These are phyloP conservation scores for Danio tinwini DNA, from an alignment of 2,797 vertebrate genomes.

Conservation along the genomic window DNA sequence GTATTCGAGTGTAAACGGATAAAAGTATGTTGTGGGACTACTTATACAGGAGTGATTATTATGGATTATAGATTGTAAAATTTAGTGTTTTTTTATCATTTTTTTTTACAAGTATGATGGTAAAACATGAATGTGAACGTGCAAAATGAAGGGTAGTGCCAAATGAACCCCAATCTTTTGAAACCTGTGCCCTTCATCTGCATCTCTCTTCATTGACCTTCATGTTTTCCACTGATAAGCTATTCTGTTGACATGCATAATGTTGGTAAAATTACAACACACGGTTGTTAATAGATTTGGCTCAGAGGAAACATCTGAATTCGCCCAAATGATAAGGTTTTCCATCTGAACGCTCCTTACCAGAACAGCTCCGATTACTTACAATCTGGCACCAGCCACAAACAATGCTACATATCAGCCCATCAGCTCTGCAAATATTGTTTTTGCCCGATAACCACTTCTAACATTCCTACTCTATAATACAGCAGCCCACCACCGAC, in stretches of 20 bases:
- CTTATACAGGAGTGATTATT: no score
- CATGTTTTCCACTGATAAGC: background rate
- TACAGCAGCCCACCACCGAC: slow-evolving; percentile 31
- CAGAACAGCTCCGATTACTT: slow-evolving; percentile 54
- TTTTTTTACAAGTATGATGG: no score
- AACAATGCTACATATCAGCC: slow-evolving; percentile 37
- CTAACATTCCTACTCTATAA: slow-evolving; percentile 25
- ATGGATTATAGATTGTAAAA: no score
- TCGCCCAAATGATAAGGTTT: slow-evolving; percentile 15
- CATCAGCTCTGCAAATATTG: slow-evolving; percentile 7
- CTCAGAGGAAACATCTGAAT: slow-evolving; percentile 10
- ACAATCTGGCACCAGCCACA: slow-evolving; percentile 39
- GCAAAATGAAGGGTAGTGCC: no score
- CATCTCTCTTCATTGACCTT: background rate
- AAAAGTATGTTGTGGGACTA: no score
- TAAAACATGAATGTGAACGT: no score
- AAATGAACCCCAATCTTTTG: background rate
- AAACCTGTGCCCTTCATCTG: background rate
- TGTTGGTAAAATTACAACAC: background rate
- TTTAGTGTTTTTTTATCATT: no score
- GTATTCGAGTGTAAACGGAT: no score
- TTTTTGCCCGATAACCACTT: slow-evolving; percentile 12
- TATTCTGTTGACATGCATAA: background rate
- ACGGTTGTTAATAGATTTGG: background rate
- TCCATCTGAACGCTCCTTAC: slow-evolving; percentile 2